Percentiles rank a stretch among this genome's conserved stretches.
Evolutionary conservation across 2,888 invertebrate genomes (phyloP).

Genomic region (Ametastegia equiseti): DNA sequence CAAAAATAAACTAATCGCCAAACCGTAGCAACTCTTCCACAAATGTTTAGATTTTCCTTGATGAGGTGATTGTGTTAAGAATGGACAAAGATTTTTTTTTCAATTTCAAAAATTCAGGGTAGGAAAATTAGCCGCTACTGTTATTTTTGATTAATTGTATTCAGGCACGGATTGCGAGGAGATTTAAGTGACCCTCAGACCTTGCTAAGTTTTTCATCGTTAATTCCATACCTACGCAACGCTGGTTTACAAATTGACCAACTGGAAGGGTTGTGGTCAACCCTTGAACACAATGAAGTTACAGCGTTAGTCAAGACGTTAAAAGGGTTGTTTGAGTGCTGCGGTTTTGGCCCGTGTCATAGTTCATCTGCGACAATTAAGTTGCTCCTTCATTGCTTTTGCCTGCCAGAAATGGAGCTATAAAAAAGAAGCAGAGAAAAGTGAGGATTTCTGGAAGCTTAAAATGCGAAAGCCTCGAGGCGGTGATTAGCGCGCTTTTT

Average conservation of each 20-base stretch:
- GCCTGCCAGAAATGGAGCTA: neutral
- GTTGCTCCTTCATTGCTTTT: neutral
- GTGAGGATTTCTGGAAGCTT: neutral
- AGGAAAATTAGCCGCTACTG: neutral
- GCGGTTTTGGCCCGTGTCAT: neutral
- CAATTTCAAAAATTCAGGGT: no score
- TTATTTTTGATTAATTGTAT: neutral
- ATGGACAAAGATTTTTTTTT: no score
- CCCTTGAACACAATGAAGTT: neutral
- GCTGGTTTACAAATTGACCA: slow-evolving; percentile 8
- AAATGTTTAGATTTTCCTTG: no score
- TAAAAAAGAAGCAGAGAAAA: neutral
- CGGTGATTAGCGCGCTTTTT: no score
- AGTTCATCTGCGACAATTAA: slow-evolving; percentile 18
- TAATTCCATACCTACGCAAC: neutral
- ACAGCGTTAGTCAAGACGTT: neutral
- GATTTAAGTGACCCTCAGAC: neutral
- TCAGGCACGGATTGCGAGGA: neutral
- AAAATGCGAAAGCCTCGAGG: no score
- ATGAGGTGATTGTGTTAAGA: no score
- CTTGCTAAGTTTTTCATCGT: neutral
- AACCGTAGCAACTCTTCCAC: neutral
- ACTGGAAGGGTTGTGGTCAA: slow-evolving; percentile 10
- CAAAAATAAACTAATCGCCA: neutral
- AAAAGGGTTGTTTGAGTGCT: neutral